Evolutionary conservation across 1,140 invertebrate genomes (phyloP).

Genomic region (Stratiolaelaps scimitus): DNA sequence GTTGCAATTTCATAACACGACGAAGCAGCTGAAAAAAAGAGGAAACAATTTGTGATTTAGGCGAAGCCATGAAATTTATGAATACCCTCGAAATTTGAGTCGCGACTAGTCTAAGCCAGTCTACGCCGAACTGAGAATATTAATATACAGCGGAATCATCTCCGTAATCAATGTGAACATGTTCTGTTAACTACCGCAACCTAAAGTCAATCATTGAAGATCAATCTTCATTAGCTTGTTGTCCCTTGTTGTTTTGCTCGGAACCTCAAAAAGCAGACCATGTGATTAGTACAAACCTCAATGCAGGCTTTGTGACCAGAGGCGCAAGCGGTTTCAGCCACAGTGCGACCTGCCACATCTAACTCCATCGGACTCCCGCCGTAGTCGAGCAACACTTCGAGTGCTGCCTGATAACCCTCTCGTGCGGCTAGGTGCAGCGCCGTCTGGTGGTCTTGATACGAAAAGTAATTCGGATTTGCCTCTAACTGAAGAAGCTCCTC

Average conservation of each 20-base stretch:
- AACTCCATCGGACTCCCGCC: slow-evolving; percentile 10
- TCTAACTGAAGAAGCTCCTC: slow-evolving; percentile 13
- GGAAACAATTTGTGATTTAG: not conserved
- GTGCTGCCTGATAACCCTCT: not conserved
- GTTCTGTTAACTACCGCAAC: no score
- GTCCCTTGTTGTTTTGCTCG: no score
- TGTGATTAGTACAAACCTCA: not conserved
- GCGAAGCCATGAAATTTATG: no score
- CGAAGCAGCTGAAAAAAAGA: not conserved
- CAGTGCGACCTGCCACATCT: not conserved
- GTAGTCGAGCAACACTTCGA: slow-evolving; percentile 18
- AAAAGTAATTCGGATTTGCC: slow-evolving; percentile 24
- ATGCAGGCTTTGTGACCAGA: not conserved
- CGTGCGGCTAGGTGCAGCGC: slow-evolving; percentile 15
- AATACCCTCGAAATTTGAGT: no score
- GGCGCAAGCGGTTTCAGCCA: not conserved
- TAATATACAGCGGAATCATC: no score
- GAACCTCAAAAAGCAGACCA: no score
- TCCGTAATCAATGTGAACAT: no score
- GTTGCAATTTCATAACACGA: slow-evolving; percentile 1
- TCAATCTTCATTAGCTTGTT: no score
- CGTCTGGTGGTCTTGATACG: slow-evolving; percentile 22
- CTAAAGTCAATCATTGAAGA: no score
- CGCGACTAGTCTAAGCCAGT: no score
- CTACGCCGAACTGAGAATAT: no score